These are phyloP conservation scores for Eulithis prunata DNA, from an alignment of 2,888 invertebrate species.

Conservation along the genomic window DNA sequence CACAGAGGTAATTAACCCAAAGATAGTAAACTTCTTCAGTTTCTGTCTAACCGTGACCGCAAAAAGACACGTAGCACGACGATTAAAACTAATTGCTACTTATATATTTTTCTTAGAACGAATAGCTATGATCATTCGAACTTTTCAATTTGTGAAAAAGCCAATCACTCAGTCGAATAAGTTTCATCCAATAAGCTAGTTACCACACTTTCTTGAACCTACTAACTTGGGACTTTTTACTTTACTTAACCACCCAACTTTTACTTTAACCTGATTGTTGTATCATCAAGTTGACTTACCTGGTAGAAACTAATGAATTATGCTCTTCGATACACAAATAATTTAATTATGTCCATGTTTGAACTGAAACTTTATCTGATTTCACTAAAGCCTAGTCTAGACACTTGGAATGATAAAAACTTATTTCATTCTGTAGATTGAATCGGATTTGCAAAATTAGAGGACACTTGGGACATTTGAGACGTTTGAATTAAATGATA, in stretches of 20 bases:
- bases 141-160: too few species aligned
- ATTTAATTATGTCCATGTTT: neutral
- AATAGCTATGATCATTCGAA: too few species aligned
- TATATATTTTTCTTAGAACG: too few species aligned
- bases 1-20: neutral
- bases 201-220: too few species aligned
- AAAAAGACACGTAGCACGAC: too few species aligned
- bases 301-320: neutral
- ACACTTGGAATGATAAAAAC: slow-evolving; percentile 7
- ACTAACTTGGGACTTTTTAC: too few species aligned
- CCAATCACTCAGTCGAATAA: too few species aligned
- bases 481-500: slow-evolving; percentile 33
- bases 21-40: neutral
- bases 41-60: too few species aligned
- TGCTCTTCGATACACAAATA: neutral
- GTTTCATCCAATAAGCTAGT: too few species aligned
- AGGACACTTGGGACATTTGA: slow-evolving; percentile 31
- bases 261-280: too few species aligned
- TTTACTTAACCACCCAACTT: too few species aligned
- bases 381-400: slow-evolving; percentile 2
- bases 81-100: too few species aligned
- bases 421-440: slow-evolving; percentile 15
- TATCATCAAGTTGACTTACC: neutral
- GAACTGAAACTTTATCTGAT: slow-evolving; percentile 1
- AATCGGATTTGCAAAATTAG: slow-evolving; percentile 31